A percentile compares a stretch with the other conserved stretches of the same genome.
phyloP scores from a whole-genome alignment of 2,113 vertebrate genomes.

The Balaenoptera acutorostrata region DNA sequence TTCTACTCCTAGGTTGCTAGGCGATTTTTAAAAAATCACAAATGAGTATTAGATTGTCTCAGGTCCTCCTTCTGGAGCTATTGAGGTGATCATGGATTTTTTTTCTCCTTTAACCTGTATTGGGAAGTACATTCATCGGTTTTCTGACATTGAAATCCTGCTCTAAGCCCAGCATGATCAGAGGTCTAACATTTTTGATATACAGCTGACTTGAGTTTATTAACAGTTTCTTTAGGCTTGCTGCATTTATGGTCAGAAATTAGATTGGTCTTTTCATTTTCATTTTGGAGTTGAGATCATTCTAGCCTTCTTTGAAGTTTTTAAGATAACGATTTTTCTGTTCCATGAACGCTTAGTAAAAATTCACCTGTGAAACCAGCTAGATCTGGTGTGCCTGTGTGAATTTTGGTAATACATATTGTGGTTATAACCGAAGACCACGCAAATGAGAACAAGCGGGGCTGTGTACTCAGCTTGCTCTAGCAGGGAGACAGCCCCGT shows the following conservation, averaged over 20 bases:
- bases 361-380: background rate
- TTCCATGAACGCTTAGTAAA: background rate
- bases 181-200: background rate
- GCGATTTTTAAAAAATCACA: background rate
- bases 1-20: background rate
- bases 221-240: background rate
- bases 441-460: fast-evolving
- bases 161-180: background rate
- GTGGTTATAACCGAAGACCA: background rate
- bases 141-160: background rate
- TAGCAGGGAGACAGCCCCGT: background rate
- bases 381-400: background rate
- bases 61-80: background rate
- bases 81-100: background rate
- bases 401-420: background rate
- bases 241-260: background rate
- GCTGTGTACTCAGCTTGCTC: too few relatives aligned
- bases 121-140: background rate
- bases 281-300: background rate
- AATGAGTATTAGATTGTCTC: background rate
- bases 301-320: background rate
- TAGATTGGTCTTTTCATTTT: background rate
- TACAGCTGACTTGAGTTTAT: background rate
- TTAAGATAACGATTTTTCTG: background rate
- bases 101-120: background rate